A percentile compares a stretch with the other conserved stretches of the same genome.
Evolutionary conservation across 2,113 vertebrate species (phyloP).

Genomic region (Caretta caretta): DNA sequence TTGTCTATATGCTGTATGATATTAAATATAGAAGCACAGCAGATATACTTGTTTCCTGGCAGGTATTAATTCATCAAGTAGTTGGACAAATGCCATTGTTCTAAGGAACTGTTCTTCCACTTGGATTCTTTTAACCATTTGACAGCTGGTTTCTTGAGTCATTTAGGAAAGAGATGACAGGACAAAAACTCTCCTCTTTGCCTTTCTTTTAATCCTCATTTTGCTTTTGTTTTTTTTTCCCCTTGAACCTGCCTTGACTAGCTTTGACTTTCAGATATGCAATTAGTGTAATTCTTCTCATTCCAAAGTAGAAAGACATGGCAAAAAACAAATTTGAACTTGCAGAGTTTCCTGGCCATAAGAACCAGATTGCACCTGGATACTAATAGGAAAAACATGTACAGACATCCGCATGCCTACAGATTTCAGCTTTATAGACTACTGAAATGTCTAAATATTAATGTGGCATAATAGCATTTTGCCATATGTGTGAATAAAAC

Average conservation of each 20-base stretch:
- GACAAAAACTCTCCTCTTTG: not conserved
- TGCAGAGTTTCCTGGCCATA: conserved; percentile 56
- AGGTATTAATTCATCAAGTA: not conserved
- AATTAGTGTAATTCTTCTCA: conserved; percentile 65
- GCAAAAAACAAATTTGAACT: conserved; percentile 65
- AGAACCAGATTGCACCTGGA: conserved; percentile 59
- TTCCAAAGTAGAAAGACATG: conserved; percentile 61
- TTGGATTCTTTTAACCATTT: not conserved
- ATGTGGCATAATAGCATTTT: conserved; percentile 1
- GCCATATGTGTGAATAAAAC: conserved; percentile 13
- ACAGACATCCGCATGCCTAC: conserved; percentile 29
- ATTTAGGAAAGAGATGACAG: conserved; percentile 31
- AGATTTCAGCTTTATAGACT: conserved; percentile 29
- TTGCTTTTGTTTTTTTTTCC: not conserved
- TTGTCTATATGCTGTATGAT: not conserved
- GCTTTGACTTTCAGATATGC: conserved; percentile 23
- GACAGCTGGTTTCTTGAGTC: not conserved
- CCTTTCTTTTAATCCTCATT: conserved; percentile 21
- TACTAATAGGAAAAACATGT: conserved; percentile 60
- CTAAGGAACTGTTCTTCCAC: not conserved
- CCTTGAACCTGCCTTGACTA: conserved; percentile 64
- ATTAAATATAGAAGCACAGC: not conserved
- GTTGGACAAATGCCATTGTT: not conserved
- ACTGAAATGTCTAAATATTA: conserved; percentile 10
- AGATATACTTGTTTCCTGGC: not conserved